Base-by-base conservation (phyloP, 2,113 vertebrate genomes). In the Microcebus ravelobensis region DNA sequence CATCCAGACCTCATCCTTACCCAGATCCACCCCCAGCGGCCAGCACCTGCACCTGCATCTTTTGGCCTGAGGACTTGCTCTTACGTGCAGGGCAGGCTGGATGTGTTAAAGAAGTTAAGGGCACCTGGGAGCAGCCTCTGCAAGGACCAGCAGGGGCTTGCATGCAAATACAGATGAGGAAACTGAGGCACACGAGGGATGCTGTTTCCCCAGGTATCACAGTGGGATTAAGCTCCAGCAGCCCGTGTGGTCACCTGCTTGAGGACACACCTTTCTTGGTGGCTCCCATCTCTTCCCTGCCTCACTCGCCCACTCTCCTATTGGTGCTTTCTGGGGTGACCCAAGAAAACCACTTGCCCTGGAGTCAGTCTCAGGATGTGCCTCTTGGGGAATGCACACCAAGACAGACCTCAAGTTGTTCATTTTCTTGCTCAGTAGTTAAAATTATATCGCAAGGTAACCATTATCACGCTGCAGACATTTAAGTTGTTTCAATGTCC, bases 201-300 rank as follows among this genome's bases (percentile, higher is more conserved):
- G 21, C 61, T 27, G 1, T 27, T 21, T 70, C 67, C 61, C 80
- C 12, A 3, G 25, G 39, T 8, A 7, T 14, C 48, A 31, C 20
- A 2, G 15, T 6, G 9, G 31, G 34, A 87, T 18, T 25, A n/a
- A 36, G 52, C 21, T 23, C 52, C 0, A 0, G 39, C 0, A 6
- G 29, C 23, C 63, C 77, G 2, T 34, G 0, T 1, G 15, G 74
- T 4, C 55, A 82, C 70, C 71, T 23, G 8, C 13, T 34, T 34
- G 39, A 48, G 12, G 21, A 23, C 14, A 39, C 68, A 29, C 29
- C 61, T 34, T 55, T 80, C 59, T 18, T 17, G 13, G 67, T 17
- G 13, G 48, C 23, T 31, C 29, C 50, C 31, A 42, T 27, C 34
- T 27, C 6, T 7, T 18, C 74, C n/a, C 57, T 14, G 27, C 57